A percentile compares a stretch with the other conserved stretches of the same genome.
Conservation (phyloP, 1,140 invertebrate species). For the Steinernema feltiae region DNA sequence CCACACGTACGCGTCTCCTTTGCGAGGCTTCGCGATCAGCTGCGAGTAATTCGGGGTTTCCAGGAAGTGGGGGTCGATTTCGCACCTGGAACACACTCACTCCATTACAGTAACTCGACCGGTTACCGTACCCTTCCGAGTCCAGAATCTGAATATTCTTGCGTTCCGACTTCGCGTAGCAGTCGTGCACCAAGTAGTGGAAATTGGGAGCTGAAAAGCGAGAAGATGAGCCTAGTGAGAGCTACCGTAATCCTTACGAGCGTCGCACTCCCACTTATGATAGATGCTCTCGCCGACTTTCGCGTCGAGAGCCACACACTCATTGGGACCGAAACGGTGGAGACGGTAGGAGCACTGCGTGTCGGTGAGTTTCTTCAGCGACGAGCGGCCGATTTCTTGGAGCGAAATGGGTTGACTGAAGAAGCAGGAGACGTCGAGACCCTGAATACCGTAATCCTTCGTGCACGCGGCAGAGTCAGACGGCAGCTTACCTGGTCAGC, state of each 20-base stretch:
- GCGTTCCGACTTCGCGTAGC: constrained; percentile 44
- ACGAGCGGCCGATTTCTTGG: constrained; percentile 38
- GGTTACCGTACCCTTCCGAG: constrained; percentile 39
- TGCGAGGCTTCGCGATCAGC: constrained; percentile 21
- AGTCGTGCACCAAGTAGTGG: constrained; percentile 55
- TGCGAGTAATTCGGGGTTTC: constrained; percentile 53
- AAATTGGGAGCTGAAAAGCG: constrained; percentile 50
- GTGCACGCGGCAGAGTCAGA: neutral
- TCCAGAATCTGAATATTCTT: constrained; percentile 51
- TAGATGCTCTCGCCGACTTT: constrained; percentile 54
- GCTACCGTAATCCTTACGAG: constrained; percentile 32
- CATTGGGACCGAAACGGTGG: constrained; percentile 48
- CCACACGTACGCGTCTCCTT: constrained; percentile 40
- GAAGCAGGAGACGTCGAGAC: constrained; percentile 43
- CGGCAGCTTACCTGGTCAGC: constrained; percentile 40
- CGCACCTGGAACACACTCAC: constrained; percentile 41
- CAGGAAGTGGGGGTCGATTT: constrained; percentile 52
- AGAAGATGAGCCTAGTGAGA: neutral
- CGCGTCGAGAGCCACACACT: constrained; percentile 53
- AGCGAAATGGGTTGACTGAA: constrained; percentile 36
- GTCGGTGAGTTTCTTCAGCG: constrained; percentile 40
- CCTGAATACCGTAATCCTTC: constrained; percentile 20
- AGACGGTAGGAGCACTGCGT: constrained; percentile 44
- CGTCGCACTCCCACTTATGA: constrained; percentile 55
- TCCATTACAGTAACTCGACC: neutral